Base-by-base conservation (phyloP, 2,113 vertebrate genomes). In the Alethe diademata region DNA sequence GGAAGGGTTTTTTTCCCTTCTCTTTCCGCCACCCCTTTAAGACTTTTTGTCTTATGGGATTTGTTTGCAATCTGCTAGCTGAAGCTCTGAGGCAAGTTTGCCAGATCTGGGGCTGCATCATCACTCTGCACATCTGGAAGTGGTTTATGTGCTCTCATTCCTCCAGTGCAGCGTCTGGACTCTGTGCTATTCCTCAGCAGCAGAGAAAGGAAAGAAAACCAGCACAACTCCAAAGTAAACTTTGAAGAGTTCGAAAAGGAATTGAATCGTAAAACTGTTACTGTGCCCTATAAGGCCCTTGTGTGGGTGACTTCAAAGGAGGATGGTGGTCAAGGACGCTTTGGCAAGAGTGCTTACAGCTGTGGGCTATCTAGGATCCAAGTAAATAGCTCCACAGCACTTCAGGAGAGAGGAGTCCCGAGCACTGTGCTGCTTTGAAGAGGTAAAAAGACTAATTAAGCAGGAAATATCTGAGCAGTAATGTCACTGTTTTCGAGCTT, bases 371-470 rank as follows among this genome's bases (percentile, higher is more conserved):
- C 90, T 86, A 78, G 87, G 91, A 78, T 90, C 80, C 60, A 38
- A 95, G 75, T 82, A 70, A 95, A 93, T 79, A 92, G 70, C 90
- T 92, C 87, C 53, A 38, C 95, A 90, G 81, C 78, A 19, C 94
- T 96, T 96, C 97, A 88, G 93, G 81, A 98, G 86, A 74, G 42
- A 86, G 74, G 82, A 96, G 53, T 93, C n/a, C 33, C 10, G 92
- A 95, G 47, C 65, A 84, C 84, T 81, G 78, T 79, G 82, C 93
- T 96, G 88, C 94, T n/a, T 91, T 94, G 93, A 93, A 75, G 96
- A 98, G 98, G 98, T 98, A 98, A 98, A 97, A 65, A 86, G 72
- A 90, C 83, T 95, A 94, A 95, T 96, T 97, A 93, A 92, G 60
- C 73, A 97, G 93, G 88, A 96, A 92, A 94, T 93, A 75, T 89